Base-by-base conservation (phyloP, 1,140 invertebrate genomes). In the Mycetomoellerius zeteki region DNA sequence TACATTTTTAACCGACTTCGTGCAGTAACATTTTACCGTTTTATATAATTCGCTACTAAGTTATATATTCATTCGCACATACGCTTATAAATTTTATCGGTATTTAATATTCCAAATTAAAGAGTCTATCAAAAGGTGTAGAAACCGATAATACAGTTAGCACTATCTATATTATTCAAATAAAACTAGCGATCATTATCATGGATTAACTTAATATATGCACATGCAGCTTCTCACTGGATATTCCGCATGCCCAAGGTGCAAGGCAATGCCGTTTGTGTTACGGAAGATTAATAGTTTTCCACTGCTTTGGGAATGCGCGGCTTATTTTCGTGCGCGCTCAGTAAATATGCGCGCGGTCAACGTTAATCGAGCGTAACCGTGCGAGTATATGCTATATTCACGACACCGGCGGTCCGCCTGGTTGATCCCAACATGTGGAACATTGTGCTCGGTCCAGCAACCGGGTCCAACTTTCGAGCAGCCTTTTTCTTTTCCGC, bases 381-480 rank as follows among this genome's bases (percentile, higher is more conserved):
- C 27, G 80, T 37, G 50, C 69, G 19, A 56, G 19, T 43, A 30
- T 56, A 56, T 8, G 64, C 30, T 4, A 24, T 72, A 71, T 81
- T 72, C 33, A 56, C 24, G 65, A 72, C 47, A 37, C 33, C 19
- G 62, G 47, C 77, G 47, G 27, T 47, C 72, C 33, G 33, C 33
- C 33, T 37, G 47, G n/a, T 47, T 56, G 19, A 58, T 27, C 21
- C 65, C 65, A 27, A 71, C 27, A 47, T n/a, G 64, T 43, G 75
- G 43, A 65, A 80, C 50, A 81, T 81, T 81, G 78, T 81, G 65
- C 54, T 75, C 80, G 52, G 43, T 62, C 69, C 56, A 27, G 47
- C 30, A 65, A 76, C 76, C 71, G 21, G 78, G 75, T 78, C 78
- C 78, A 84, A 84, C 58, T 89, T 89, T 89, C 88, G 89, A 87